Percentiles rank a stretch among this genome's conserved stretches.
Conservation (phyloP, 2,888 invertebrate species). For the Atethmia centrago region DNA sequence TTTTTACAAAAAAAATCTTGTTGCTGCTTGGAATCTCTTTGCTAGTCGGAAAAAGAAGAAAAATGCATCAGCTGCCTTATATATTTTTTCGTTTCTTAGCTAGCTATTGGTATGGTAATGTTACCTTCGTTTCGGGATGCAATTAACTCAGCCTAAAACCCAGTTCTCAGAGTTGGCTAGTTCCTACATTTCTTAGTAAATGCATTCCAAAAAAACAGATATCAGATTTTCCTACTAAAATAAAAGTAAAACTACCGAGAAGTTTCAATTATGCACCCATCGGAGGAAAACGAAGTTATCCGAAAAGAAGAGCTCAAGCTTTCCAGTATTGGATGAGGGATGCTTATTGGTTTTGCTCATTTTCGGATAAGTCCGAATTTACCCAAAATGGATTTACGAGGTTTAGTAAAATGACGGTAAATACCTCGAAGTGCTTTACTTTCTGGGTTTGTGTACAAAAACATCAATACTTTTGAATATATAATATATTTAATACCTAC, state of each 20-base stretch:
- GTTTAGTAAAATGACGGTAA: neutral
- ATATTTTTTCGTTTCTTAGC: neutral
- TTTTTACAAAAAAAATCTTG: constrained; percentile 28
- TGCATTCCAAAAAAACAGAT: neutral
- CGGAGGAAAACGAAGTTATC: constrained; percentile 21
- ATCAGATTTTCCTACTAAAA: constrained; percentile 2
- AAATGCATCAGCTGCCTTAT: neutral
- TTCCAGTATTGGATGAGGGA: constrained; percentile 2
- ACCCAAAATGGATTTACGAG: constrained; percentile 12
- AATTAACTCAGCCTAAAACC: neutral
- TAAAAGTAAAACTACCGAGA: neutral
- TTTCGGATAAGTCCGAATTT: constrained; percentile 15
- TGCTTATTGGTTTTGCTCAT: constrained; percentile 35
- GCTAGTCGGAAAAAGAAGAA: neutral
- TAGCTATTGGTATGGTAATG: neutral
- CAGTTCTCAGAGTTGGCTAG: no score
- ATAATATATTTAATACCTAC: neutral
- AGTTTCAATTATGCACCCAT: constrained; percentile 29
- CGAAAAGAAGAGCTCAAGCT: neutral
- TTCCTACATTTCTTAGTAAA: neutral
- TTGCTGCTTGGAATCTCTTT: constrained; percentile 12
- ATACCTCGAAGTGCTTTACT: neutral
- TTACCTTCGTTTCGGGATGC: neutral
- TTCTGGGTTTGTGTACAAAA: neutral
- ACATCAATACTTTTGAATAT: neutral